Evolutionary conservation across 2,113 vertebrate species (phyloP), one percentile per base, ranked within the genome.

Genomic region (human (Homo sapiens)): DNA sequence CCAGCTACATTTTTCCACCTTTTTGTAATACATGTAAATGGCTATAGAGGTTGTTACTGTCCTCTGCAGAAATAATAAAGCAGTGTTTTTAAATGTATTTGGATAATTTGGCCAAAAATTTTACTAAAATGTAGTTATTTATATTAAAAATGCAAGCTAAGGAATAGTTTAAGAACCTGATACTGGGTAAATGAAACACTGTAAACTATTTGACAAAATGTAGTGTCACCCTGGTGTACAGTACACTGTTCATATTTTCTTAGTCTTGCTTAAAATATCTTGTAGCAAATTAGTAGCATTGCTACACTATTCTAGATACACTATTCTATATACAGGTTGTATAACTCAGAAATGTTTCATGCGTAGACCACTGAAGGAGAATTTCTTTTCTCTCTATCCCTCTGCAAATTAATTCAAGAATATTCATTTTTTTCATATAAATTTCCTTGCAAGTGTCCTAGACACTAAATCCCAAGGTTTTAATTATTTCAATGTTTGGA

Each of bases 261-360:
- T 96, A 43, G 12, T 61, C 43, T 83, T 76, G 50, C 30, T 52
- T 50, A 93, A 93, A 57, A 61, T 93, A 4, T 57, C 59, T 76
- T 95, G 10, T 16, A 61, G 59, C 45, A 87, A 55, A 55, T 72
- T 64, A 82, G 35, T 76, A 78, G 70, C 73, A 75, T 13, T 50
- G 43, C 32, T 48, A 78, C 72, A 27, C 52, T 55, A 55, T 55
- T 45, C 45, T 45, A 45, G 45, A 45, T 45, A 45, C 27, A 20
- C 48, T 27, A 55, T 14, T 81, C 3, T 94, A 70, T 86, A 23
- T 61, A 66, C 11, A 8, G 68, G 16, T 90, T 64, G 79, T 85
- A 80, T 73, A 85, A 90, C 82, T 87, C 16, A 87, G 23, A 93
- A 93, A 48, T 68, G 16, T 86, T 90, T 93, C 55, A 81, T 50